Evolutionary conservation across 1,140 invertebrate genomes (phyloP).

Genomic region (Agrypnia vestita): DNA sequence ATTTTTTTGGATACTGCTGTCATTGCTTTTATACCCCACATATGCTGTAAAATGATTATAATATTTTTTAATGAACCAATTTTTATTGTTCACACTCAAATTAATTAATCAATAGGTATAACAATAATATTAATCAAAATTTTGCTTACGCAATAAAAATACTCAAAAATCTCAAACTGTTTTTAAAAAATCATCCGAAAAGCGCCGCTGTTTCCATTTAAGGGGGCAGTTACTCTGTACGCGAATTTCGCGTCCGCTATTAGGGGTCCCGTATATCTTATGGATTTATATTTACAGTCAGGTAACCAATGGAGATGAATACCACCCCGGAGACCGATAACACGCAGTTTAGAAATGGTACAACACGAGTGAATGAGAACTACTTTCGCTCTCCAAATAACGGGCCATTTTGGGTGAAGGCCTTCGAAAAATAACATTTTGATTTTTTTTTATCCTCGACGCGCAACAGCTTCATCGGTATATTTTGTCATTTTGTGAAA

Average conservation of each 20-base stretch:
- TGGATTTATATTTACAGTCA: slow-evolving; percentile 60
- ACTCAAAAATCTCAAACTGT: not conserved
- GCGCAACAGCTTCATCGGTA: no score
- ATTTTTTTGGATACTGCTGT: no score
- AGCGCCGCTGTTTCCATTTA: not conserved
- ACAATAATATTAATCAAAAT: not conserved
- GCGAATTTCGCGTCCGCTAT: slow-evolving; percentile 34
- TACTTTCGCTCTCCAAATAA: no score
- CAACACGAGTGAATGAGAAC: not conserved
- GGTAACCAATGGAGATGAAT: slow-evolving; percentile 61
- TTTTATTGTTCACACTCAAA: no score
- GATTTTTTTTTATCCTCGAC: no score
- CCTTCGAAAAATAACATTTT: no score
- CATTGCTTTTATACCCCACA: no score
- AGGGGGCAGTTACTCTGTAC: slow-evolving; percentile 34
- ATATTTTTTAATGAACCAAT: no score
- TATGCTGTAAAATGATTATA: no score
- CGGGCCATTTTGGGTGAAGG: no score
- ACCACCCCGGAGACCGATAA: slow-evolving; percentile 58
- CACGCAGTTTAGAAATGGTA: slow-evolving; percentile 35
- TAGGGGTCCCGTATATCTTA: slow-evolving; percentile 52
- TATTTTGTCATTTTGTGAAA: no score
- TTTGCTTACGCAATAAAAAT: not conserved
- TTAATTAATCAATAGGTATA: no score
- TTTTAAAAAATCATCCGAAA: not conserved